Evolutionary conservation across 2,888 invertebrate species (phyloP), one percentile per base, ranked within the genome.

Genomic region (Archips crataeganus): DNA sequence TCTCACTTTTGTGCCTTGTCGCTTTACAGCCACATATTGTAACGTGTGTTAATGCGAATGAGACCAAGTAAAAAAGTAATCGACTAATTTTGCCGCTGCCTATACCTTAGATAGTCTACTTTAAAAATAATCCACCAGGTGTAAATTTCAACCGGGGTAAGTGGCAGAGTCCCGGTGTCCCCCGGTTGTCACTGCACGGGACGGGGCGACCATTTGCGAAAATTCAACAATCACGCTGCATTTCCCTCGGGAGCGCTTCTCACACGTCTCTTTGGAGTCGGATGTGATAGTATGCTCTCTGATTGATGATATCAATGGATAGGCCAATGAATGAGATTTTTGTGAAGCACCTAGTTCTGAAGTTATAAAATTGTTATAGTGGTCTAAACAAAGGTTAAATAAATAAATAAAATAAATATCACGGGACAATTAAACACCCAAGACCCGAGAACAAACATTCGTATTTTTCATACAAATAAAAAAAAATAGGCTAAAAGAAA

Each of bases 151-250:
- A 51, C 34, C 32, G 32, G 45, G 42, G 23, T 39, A 61, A 54
- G 77, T 77, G 32, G 42, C 15, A 10, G 23, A 72, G 79, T 82
- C 80, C 79, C 80, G 78, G 75, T 73, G 78, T 80, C 82, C 84
- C 77, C 71, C 51, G 65, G 81, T 83, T 81, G 84, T 84, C 85
- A 78, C 70, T 71, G 57, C 57, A 57, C 70, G 62, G 45, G 66
- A 72, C 45, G 59, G 78, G 75, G 79, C 79, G 79, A 80, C 81
- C 83, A 86, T 86, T 86, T 85, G 81, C 82, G 82, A 84, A 82
- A 84, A 86, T 85, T 84, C 84, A 82, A 86, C 86, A 84, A 85
- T 83, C 79, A 78, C 80, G 81, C 80, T 80, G 85, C 78, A 86
- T 84, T 83, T 81, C 86, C 81, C 84, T 36, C 0, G 82, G 79